These are phyloP conservation scores for Manacus vitellinus DNA, from an alignment of 2,113 vertebrate species.

Conservation along the genomic window DNA sequence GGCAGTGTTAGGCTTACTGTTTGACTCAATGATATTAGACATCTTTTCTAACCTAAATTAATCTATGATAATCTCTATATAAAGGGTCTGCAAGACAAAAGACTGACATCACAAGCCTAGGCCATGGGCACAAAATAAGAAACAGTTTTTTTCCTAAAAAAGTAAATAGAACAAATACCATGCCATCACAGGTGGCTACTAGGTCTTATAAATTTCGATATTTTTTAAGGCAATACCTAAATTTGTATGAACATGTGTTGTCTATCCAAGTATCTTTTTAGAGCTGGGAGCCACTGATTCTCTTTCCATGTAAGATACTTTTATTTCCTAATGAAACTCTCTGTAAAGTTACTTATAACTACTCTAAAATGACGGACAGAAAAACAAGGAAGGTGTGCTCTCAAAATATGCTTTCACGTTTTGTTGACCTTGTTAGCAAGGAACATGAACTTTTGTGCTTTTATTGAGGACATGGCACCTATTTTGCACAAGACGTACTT, in stretches of 20 bases:
- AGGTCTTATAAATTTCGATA: background rate
- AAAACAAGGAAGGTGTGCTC: background rate
- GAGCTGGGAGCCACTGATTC: background rate
- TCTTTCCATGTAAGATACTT: background rate
- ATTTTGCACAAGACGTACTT: background rate
- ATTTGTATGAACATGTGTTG: background rate
- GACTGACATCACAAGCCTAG: background rate
- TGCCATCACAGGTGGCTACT: background rate
- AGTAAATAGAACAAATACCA: background rate
- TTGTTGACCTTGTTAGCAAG: background rate
- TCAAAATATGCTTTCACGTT: background rate
- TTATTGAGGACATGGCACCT: background rate
- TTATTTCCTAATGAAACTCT: background rate
- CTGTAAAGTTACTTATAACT: background rate
- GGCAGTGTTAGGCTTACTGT: background rate
- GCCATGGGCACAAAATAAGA: accelerated
- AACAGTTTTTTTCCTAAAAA: background rate
- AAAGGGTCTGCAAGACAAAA: background rate
- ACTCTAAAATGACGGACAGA: background rate
- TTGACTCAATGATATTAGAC: background rate
- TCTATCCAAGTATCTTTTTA: background rate
- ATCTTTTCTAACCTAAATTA: background rate
- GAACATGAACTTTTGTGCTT: background rate
- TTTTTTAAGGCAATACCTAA: background rate
- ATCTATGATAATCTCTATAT: background rate